Evolutionary conservation across 1,140 invertebrate genomes (phyloP).

Genomic region (Meloidogyne hapla): DNA sequence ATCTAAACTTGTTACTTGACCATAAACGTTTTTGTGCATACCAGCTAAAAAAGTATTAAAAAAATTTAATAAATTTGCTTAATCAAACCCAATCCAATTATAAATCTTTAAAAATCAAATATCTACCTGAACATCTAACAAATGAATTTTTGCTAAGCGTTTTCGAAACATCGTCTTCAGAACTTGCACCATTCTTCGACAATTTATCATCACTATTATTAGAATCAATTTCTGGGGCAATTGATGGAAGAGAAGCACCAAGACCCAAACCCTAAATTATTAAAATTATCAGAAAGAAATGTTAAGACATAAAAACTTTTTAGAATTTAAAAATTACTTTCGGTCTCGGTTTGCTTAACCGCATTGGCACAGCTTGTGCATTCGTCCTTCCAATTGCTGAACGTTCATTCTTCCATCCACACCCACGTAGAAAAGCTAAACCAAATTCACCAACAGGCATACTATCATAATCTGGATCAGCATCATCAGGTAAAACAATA

Average conservation of each 20-base stretch:
- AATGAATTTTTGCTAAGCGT: slow-evolving; percentile 24
- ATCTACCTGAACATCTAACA: slow-evolving; percentile 17
- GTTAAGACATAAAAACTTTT: neutral
- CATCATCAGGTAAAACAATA: slow-evolving; percentile 15
- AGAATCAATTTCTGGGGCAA: neutral
- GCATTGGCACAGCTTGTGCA: slow-evolving; percentile 30
- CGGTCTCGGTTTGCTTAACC: slow-evolving; percentile 5
- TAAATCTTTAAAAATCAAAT: no score
- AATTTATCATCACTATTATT: neutral
- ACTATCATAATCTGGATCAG: slow-evolving; percentile 38
- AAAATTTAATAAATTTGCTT: neutral
- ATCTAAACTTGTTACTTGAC: slow-evolving; percentile 31
- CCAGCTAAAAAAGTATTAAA: neutral
- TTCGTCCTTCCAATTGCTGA: slow-evolving; percentile 43
- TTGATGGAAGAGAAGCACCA: slow-evolving; percentile 27
- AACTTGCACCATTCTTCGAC: neutral
- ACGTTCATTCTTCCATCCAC: slow-evolving; percentile 38
- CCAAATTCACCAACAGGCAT: slow-evolving; percentile 36
- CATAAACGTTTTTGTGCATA: slow-evolving; percentile 35
- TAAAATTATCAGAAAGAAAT: neutral
- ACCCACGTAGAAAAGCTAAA: slow-evolving; percentile 38
- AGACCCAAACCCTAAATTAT: slow-evolving; percentile 30
- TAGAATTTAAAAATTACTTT: slow-evolving; percentile 7
- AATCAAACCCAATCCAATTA: neutral
- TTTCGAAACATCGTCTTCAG: slow-evolving; percentile 7